These are phyloP conservation scores for Pungitius pungitius DNA, from an alignment of 2,113 vertebrate species.

Conservation along the genomic window DNA sequence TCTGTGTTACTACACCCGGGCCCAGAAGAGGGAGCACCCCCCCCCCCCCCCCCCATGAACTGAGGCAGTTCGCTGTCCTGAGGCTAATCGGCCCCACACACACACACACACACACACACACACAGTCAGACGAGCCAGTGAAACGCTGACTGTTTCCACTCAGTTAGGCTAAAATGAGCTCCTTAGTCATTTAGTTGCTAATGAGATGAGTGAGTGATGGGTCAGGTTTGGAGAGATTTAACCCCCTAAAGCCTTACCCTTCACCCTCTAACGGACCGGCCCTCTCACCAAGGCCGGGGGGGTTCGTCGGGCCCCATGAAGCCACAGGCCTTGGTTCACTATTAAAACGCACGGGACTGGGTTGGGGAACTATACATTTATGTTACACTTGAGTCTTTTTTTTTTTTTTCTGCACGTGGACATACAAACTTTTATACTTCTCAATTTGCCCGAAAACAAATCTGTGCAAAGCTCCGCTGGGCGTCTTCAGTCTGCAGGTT, in stretches of 20 bases:
- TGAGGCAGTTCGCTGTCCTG: background rate
- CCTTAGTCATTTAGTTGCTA: constrained; percentile 76
- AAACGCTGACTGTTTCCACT: constrained; percentile 73
- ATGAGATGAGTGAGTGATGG: constrained; percentile 72
- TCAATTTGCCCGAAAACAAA: background rate
- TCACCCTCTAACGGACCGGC: constrained; percentile 24
- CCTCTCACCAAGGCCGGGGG: background rate
- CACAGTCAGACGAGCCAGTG: constrained; percentile 41
- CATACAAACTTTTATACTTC: background rate
- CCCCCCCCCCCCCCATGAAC: constrained; percentile 12
- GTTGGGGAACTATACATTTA: background rate
- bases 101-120: constrained; percentile 14
- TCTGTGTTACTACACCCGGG: background rate
- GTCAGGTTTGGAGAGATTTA: constrained; percentile 59
- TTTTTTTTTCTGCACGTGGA: background rate
- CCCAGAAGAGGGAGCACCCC: constrained; percentile 55
- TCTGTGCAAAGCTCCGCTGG: background rate
- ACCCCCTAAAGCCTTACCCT: constrained; percentile 50
- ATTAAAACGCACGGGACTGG: background rate
- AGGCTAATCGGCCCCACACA: constrained; percentile 35
- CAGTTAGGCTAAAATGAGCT: constrained; percentile 57
- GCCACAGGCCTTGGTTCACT: background rate
- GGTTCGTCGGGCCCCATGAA: background rate
- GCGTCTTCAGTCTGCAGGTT: constrained; percentile 47
- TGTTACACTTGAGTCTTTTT: background rate